These are phyloP conservation scores for Lithodes maja DNA, from an alignment of 2,888 invertebrate species.

Conservation along the genomic window DNA sequence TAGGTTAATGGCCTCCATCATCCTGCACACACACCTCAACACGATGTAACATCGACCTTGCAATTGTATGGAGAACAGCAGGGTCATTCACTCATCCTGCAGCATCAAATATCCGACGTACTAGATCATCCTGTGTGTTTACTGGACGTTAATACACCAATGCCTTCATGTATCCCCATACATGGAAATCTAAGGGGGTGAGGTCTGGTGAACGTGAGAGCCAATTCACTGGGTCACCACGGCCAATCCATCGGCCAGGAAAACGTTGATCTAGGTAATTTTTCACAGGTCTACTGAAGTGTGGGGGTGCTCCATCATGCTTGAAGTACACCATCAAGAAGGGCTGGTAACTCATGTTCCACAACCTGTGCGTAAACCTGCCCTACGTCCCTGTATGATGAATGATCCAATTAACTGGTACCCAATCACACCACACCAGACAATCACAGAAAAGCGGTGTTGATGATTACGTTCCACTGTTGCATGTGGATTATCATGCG, in stretches of 20 bases:
- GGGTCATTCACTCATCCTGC: neutral
- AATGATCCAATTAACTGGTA: neutral
- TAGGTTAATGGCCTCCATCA: neutral
- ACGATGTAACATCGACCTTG: slow-evolving; percentile 3
- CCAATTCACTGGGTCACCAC: neutral
- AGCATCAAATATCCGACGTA: slow-evolving; percentile 1
- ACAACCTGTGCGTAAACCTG: neutral
- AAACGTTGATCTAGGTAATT: neutral
- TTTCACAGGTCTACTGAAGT: neutral
- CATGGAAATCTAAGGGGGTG: neutral
- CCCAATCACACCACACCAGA: neutral
- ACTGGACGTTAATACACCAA: neutral
- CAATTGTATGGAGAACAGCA: slow-evolving; percentile 7
- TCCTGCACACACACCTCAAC: neutral
- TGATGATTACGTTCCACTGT: neutral
- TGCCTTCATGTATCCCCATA: neutral
- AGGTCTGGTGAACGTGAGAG: neutral
- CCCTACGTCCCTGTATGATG: neutral
- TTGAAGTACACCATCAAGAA: neutral
- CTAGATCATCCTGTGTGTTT: neutral
- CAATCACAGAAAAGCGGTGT: neutral
- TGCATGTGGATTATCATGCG: neutral
- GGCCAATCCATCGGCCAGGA: neutral
- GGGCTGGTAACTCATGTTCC: neutral
- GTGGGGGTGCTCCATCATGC: neutral